Evolutionary conservation across 2,797 vertebrate species (phyloP).

Genomic region (Adrianichthys oophorus): DNA sequence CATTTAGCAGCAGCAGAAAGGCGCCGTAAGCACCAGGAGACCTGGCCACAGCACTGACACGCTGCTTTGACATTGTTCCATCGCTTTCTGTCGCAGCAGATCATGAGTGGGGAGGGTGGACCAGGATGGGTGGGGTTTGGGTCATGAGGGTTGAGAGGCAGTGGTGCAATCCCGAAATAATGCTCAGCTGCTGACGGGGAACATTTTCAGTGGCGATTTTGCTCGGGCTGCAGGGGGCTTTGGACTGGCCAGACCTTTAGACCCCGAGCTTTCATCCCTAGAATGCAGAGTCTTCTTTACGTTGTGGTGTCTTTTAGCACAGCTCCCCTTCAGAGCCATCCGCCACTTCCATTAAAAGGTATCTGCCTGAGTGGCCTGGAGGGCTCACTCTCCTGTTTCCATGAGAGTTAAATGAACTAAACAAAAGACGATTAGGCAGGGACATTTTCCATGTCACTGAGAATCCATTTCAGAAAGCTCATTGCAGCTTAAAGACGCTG

Average conservation of each 20-base stretch:
- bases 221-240: constrained; percentile 60
- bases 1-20: constrained; percentile 1
- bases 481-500: constrained; percentile 37
- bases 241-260: constrained; percentile 53
- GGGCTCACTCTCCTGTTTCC: constrained; percentile 42
- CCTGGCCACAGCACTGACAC: constrained; percentile 22
- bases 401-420: constrained; percentile 67
- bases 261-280: constrained; percentile 60
- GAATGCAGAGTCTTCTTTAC: constrained; percentile 51
- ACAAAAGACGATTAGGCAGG: constrained; percentile 77
- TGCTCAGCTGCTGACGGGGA: constrained; percentile 67
- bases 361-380: constrained; percentile 61
- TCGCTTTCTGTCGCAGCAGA: constrained; percentile 49
- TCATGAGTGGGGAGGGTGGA: constrained; percentile 30
- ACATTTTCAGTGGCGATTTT: constrained; percentile 70
- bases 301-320: constrained; percentile 46
- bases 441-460: constrained; percentile 73
- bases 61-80: constrained; percentile 58
- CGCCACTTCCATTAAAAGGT: constrained; percentile 65
- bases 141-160: constrained; percentile 45
- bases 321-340: constrained; percentile 53
- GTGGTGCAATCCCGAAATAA: constrained; percentile 52
- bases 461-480: constrained; percentile 57
- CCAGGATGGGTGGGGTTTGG: constrained; percentile 20
- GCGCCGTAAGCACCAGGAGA: constrained; percentile 32